These are phyloP conservation scores for Hypanus sabinus DNA, from an alignment of 2,113 vertebrate genomes.

Conservation along the genomic window DNA sequence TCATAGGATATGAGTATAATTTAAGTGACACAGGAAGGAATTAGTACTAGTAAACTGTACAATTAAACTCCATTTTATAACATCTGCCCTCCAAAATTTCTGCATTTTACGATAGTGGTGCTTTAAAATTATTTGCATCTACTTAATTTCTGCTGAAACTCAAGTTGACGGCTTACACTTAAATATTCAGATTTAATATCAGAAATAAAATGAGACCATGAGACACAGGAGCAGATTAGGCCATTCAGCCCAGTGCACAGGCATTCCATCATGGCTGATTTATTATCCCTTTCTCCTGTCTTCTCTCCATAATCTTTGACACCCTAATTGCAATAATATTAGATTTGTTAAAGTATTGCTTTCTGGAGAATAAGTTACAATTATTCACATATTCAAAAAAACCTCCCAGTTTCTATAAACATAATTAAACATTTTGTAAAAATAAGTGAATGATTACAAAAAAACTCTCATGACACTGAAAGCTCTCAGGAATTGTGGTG, in stretches of 20 bases:
- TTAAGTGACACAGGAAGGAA: background rate
- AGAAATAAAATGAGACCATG: background rate
- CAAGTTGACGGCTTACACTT: background rate
- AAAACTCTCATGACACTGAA: background rate
- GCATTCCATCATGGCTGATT: no score
- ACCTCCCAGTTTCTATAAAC: background rate
- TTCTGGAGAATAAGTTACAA: background rate
- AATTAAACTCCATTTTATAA: background rate
- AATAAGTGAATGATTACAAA: conserved; percentile 16
- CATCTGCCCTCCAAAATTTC: background rate
- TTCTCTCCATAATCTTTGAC: no score
- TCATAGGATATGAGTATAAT: background rate
- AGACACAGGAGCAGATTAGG: no score
- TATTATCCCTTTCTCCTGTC: no score
- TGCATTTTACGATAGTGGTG: background rate
- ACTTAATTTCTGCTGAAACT: background rate
- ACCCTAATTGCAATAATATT: no score
- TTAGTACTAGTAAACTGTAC: background rate
- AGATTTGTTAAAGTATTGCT: background rate
- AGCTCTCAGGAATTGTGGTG: conserved; percentile 15
- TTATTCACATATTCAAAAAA: background rate
- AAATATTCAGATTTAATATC: background rate
- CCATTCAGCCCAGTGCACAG: no score
- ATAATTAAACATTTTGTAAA: conserved; percentile 15
- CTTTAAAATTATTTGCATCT: background rate